phyloP scores from a whole-genome alignment of 2,113 vertebrate genomes.

The Spilogale gracilis region DNA sequence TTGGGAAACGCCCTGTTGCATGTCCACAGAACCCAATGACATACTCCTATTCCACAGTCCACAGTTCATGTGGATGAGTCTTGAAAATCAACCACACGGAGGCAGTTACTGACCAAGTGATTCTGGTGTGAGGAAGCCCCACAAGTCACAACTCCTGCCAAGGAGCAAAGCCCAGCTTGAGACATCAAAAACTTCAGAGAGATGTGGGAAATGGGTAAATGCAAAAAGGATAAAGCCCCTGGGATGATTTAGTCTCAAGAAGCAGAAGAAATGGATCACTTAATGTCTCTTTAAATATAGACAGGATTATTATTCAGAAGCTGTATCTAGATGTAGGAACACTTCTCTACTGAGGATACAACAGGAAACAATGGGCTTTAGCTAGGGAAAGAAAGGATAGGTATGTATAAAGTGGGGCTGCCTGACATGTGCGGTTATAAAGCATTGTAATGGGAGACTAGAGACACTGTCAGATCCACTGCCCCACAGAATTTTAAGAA shows the following conservation, averaged over 20 bases:
- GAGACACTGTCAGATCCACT: conserved; percentile 64
- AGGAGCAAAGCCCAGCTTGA: background rate
- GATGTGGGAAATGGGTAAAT: background rate
- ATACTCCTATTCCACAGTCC: background rate
- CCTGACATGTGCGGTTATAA: conserved; percentile 74
- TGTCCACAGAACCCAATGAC: background rate
- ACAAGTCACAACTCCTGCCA: conserved; percentile 39
- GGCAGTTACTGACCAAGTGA: background rate
- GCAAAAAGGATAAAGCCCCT: background rate
- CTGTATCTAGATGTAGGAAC: conserved; percentile 21
- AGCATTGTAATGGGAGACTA: conserved; percentile 71
- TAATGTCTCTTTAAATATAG: conserved; percentile 69
- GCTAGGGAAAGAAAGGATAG: conserved; percentile 48
- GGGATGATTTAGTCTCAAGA: conserved; percentile 54
- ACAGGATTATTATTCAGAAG: conserved; percentile 73
- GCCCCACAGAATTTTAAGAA: conserved; percentile 79
- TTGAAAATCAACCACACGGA: background rate
- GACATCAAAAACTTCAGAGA: conserved; percentile 33
- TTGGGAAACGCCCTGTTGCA: fast-evolving
- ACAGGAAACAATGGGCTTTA: conserved; percentile 50
- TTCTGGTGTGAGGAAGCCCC: background rate
- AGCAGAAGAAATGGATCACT: conserved; percentile 53
- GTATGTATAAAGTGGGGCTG: conserved; percentile 58
- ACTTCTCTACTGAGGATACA: conserved; percentile 63
- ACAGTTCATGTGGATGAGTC: background rate